Percentiles rank a stretch among this genome's conserved stretches.
phyloP scores from a whole-genome alignment of 2,113 vertebrate genomes.

The Dromaius novaehollandiae region DNA sequence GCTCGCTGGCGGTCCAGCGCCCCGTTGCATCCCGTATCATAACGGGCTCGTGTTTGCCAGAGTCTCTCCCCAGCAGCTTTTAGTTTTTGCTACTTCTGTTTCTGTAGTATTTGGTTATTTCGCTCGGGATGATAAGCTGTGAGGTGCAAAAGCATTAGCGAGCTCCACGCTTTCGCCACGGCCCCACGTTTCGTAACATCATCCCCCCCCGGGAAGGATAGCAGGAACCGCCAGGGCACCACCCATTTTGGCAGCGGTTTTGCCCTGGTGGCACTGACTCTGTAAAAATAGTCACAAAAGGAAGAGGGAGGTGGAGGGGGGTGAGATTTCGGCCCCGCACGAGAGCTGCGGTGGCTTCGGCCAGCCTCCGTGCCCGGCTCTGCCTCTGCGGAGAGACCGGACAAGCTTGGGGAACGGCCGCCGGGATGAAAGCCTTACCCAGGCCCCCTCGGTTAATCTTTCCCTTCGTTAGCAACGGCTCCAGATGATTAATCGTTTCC shows the following conservation, averaged over 20 bases:
- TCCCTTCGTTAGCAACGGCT: fast-evolving
- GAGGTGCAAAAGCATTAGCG: not conserved
- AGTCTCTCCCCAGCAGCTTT: not conserved
- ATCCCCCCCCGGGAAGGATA: not conserved
- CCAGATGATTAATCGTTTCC: no score
- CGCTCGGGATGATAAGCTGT: fast-evolving
- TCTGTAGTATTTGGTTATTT: not conserved
- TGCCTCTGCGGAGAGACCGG: not conserved
- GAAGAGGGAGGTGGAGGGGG: fast-evolving
- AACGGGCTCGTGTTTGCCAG: not conserved
- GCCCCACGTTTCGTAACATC: not conserved
- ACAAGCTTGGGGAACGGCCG: fast-evolving
- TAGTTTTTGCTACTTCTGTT: not conserved
- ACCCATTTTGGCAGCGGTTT: not conserved
- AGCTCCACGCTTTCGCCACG: fast-evolving
- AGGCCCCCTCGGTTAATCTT: not conserved
- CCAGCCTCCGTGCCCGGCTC: not conserved
- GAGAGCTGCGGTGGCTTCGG: not conserved
- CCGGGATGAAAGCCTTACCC: not conserved
- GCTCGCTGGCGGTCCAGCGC: no score
- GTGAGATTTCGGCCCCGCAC: not conserved
- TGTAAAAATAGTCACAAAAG: not conserved
- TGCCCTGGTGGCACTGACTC: not conserved
- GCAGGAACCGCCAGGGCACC: not conserved
- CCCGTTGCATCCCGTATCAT: no score